Conservation (phyloP, 2,888 invertebrate species). For the Escarpia spicata region DNA sequence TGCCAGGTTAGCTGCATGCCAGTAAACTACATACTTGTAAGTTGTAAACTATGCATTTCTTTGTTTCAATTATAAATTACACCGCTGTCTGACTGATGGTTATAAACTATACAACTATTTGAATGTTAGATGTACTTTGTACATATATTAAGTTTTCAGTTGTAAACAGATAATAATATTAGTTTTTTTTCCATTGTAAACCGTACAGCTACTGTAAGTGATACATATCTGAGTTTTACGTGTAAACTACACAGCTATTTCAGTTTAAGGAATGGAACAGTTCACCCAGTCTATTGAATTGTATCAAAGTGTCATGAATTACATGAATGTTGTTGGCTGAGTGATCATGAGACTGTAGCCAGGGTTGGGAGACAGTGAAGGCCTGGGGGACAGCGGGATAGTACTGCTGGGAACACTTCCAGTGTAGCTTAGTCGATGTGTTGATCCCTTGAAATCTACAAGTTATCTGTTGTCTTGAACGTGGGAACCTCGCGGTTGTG, state of each 20-base stretch:
- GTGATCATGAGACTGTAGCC: slow-evolving; percentile 26
- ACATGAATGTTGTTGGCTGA: background rate
- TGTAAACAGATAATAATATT: background rate
- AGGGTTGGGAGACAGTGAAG: slow-evolving; percentile 56
- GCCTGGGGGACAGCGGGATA: slow-evolving; percentile 52
- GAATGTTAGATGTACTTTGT: background rate
- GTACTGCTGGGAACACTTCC: slow-evolving; percentile 80
- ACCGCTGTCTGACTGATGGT: background rate
- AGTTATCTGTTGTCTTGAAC: too few relatives aligned
- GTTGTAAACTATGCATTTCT: background rate
- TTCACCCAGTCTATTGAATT: background rate
- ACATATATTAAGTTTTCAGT: background rate
- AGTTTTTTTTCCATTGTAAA: background rate
- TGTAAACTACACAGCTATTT: background rate
- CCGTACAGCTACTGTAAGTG: background rate
- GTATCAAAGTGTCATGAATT: background rate
- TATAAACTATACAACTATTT: background rate
- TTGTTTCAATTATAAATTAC: background rate
- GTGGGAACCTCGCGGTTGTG: too few relatives aligned
- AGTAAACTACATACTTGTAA: background rate
- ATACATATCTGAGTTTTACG: background rate
- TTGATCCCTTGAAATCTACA: too few relatives aligned
- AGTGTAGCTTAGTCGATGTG: too few relatives aligned
- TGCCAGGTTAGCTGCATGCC: too few relatives aligned
- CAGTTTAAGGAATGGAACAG: background rate